Conservation (phyloP, 2,888 invertebrate genomes). For the Lasioglossum oenotherae region DNA sequence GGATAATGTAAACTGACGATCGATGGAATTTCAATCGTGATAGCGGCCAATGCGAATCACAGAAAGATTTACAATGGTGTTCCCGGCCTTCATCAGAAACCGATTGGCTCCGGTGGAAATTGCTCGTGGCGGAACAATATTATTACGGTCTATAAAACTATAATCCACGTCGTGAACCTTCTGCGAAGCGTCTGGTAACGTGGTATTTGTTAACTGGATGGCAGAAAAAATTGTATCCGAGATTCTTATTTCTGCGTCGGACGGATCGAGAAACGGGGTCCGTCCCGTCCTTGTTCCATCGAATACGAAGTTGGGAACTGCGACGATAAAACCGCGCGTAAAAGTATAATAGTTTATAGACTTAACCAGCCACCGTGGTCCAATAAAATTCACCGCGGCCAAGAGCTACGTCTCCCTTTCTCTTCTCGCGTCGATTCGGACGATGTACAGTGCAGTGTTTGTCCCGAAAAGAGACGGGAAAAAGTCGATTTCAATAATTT, state of each 20-base stretch:
- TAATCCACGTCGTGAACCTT: conserved; percentile 13
- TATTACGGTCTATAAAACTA: conserved; percentile 10
- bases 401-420: conserved; percentile 32
- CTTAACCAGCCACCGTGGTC: conserved; percentile 61
- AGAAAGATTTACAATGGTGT: not conserved
- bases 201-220: conserved; percentile 32
- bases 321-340: conserved; percentile 70
- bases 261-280: conserved; percentile 20
- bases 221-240: conserved; percentile 16
- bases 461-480: too few species aligned
- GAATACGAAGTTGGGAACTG: conserved; percentile 59
- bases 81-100: conserved; percentile 10
- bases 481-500: too few species aligned
- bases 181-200: conserved; percentile 7
- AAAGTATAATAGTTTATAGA: conserved; percentile 73
- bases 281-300: conserved; percentile 20
- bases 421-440: conserved; percentile 25
- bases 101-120: not conserved
- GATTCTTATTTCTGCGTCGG: conserved; percentile 35
- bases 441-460: not conserved
- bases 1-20: not conserved
- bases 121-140: conserved; percentile 18
- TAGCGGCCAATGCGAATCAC: not conserved
- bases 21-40: conserved; percentile 1
- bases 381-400: conserved; percentile 64